Evolutionary conservation across 2,797 vertebrate species (phyloP).

Genomic region (Cheirogaleus major): DNA sequence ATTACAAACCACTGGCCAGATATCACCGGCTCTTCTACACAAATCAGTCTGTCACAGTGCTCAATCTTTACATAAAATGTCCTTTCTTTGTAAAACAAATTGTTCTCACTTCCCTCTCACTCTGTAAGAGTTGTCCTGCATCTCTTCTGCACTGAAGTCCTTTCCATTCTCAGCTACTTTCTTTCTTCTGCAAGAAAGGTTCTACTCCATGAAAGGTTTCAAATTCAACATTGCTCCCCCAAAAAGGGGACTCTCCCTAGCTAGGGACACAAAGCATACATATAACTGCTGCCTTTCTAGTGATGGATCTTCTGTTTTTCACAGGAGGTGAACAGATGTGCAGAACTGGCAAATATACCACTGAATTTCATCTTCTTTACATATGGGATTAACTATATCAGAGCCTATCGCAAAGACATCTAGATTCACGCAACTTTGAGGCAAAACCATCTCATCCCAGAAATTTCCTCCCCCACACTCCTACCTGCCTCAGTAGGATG

Average conservation of each 20-base stretch:
- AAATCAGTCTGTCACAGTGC: neutral
- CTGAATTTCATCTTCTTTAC: neutral
- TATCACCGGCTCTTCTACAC: neutral
- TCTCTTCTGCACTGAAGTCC: neutral
- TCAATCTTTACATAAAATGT: neutral
- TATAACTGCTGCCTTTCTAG: neutral
- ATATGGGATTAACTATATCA: neutral
- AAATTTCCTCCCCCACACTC: neutral
- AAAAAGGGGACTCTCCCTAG: neutral
- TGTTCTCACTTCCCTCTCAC: neutral
- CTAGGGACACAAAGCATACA: neutral
- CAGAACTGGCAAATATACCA: neutral
- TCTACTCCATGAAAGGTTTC: neutral
- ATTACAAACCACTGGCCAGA: conserved; percentile 40
- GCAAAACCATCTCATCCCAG: neutral
- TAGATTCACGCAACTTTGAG: neutral
- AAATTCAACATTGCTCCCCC: neutral
- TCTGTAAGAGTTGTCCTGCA: neutral
- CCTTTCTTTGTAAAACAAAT: neutral
- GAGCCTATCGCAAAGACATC: neutral
- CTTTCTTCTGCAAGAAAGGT: neutral
- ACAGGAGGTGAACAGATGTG: neutral
- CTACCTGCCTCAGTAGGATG: neutral
- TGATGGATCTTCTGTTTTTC: neutral
- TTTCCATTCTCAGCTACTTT: neutral